Evolutionary conservation across 2,797 vertebrate genomes (phyloP), one percentile per base, ranked within the genome.

Genomic region (Carcharodon carcharias): DNA sequence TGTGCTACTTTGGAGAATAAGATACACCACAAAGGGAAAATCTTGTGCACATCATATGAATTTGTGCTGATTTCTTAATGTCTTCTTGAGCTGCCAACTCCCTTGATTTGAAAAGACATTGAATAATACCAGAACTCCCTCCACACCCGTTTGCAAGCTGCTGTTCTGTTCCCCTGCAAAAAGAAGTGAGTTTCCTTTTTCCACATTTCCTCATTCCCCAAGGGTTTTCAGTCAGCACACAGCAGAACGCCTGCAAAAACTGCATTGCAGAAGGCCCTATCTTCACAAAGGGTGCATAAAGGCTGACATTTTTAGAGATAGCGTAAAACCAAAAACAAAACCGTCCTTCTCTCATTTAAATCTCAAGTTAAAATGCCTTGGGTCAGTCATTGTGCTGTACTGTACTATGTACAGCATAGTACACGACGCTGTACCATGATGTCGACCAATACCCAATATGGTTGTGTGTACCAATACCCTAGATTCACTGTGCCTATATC

Each of bases 261-360:
- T 65, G 91, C 91, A 93, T 91, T 91, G 88, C 88, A 91, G 88
- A 63, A 61, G 58, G 88, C 31, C 82, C 56, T 26, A 91, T 91
- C 56, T 91, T 91, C 56, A 91, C 88, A 61, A 35, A 31, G 56
- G 35, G 88, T 14, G 26, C 1, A 1, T 35, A 18, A 61, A 91
- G 58, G 56, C 35, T 85, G 40, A 82, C 0, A 16, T n/a, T 11
- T 89, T 65, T 23, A 2, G n/a, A 65, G n/a, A 65, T 16, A 21
- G 61, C 11, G n/a, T 65, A 23, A 65, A 45, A 3, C 35, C 3
- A 31, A 35, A 54, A 63, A 26, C 6, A 12, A 21, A 65, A 93
- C 61, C 1, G 4, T n/a, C 63, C 45, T 45, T 21, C 80, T 50
- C 45, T 21, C 23, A 3, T 50, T 85, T 50, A 85, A 85, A 85